Evolutionary conservation across 2,888 invertebrate species (phyloP), one percentile per base, ranked within the genome.

Genomic region (Pediacus dermestoides): DNA sequence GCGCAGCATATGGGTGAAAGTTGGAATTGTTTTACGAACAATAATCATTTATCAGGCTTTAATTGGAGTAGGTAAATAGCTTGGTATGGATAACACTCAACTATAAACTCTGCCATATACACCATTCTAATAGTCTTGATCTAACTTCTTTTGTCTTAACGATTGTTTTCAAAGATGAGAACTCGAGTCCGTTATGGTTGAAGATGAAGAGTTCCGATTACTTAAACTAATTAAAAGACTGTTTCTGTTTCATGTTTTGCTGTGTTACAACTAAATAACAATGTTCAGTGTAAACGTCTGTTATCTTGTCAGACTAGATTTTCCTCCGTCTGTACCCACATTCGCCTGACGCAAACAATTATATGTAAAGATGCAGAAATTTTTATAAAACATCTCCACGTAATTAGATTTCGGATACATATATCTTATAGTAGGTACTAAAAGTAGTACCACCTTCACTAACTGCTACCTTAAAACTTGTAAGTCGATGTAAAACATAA

Each of bases 21-120:
- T 65, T 56, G 53, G 61, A 61, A 65, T 64, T 65, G 64, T 63
- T 63, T 61, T 60, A 55, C 52, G 59, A 61, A 68, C 66, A 67
- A 68, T 68, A 67, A 68, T 63, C 67, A 64, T 69, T 61, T 53
- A 67, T 69, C 67, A 67, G 64, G 53, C 67, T 69, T 63, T 67
- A 69, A 69, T 69, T 68, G 69, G 67, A 68, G 64, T 66, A 64
- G 60, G 65, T 64, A 67, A 67, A 66, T 64, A 61, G 64, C 66
- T 62, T 48, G 51, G 50, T 58, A 61, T 53, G 63, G 61, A 56
- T 55, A 59, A 51, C 57, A 55, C 55, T 52, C 50, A 46, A 55
- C 61, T 42, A 59, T 64, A 64, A 28, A 64, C 54, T 61, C 62
- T 59, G 51, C 66, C 65, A 62, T 67, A 64, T 52, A 64, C 55